Percentiles rank a stretch among this genome's conserved stretches.
These are phyloP conservation scores for Mellivora capensis DNA, from an alignment of 2,113 vertebrate species.

Conservation along the genomic window DNA sequence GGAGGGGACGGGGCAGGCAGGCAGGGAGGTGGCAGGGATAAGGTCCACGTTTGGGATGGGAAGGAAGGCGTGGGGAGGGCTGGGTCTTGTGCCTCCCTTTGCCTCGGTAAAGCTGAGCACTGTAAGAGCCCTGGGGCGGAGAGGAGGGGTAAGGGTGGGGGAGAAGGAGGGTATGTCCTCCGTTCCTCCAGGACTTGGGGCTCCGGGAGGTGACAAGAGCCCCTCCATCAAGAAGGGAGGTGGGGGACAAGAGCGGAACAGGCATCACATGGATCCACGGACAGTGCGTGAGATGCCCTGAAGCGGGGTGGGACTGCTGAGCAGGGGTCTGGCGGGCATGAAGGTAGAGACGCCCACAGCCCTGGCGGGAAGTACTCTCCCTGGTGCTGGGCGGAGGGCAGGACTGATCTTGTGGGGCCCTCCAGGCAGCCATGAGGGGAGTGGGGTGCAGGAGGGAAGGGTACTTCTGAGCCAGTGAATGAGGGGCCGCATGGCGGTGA, in stretches of 20 bases:
- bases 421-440: background rate
- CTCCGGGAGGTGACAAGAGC: rapidly evolving
- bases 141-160: background rate
- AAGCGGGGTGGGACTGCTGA: rapidly evolving
- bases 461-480: background rate
- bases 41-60: background rate
- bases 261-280: rapidly evolving
- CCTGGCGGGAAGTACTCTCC: no score
- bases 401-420: background rate
- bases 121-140: background rate
- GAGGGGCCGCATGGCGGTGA: rapidly evolving
- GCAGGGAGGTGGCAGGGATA: background rate
- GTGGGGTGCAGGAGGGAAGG: rapidly evolving
- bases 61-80: rapidly evolving
- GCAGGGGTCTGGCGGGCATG: background rate
- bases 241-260: rapidly evolving
- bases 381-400: background rate
- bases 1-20: background rate
- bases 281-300: rapidly evolving
- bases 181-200: background rate
- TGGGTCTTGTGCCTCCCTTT: rapidly evolving
- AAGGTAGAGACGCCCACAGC: rapidly evolving
- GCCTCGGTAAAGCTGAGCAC: no score
- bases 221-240: background rate
- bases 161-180: no score